Base-by-base conservation (phyloP, 2,113 vertebrate genomes). In the Xyrauchen texanus region DNA sequence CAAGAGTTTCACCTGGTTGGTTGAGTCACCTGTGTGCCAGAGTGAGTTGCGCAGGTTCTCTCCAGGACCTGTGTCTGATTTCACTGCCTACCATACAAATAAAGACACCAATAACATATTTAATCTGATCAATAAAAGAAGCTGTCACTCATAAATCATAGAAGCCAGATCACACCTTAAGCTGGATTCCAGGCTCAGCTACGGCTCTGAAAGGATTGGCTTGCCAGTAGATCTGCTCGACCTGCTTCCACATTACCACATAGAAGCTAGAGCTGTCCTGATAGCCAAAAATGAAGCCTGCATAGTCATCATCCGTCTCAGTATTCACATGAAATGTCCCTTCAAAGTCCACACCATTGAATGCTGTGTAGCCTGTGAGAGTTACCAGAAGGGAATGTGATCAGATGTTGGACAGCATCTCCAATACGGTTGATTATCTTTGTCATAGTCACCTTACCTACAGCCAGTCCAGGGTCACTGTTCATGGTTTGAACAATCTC, bases 401-500 rank as follows among this genome's bases (percentile, higher is more conserved):
- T 68, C 42, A 9, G 44, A 12, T 49, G 49, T 42, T 58, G 55
- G 5, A 13, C 11, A 4, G 49, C 10, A 15, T 2, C 21, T 34
- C 21, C 21, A 34, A 34, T 34, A 34, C 21, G 21, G 3, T 0
- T 45, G 52, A 15, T 42, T 9, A 12, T 12, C 46, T 11, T 44
- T 71, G 68, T 5, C 7, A n/a, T 34, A 62, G 16, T 5, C 21
- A 4, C 70, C 95, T 96, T 88, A 99, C 98, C 98, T 81, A 99
- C 97, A 85, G 97, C 98, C 85, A 99, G 86, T 10, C 98, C 98
- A 0, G 98, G 98, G 47, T 99, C 98, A 0, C 98, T 99, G 92
- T 99, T 99, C 97, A 99, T 99, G 0, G 98, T 99, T 90, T 99
- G 98, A 44, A 99, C 97, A 0, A 99, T 99, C 89, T 99, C 98